phyloP scores from a whole-genome alignment of 1,140 invertebrate genomes.

The Trissolcus basalis region DNA sequence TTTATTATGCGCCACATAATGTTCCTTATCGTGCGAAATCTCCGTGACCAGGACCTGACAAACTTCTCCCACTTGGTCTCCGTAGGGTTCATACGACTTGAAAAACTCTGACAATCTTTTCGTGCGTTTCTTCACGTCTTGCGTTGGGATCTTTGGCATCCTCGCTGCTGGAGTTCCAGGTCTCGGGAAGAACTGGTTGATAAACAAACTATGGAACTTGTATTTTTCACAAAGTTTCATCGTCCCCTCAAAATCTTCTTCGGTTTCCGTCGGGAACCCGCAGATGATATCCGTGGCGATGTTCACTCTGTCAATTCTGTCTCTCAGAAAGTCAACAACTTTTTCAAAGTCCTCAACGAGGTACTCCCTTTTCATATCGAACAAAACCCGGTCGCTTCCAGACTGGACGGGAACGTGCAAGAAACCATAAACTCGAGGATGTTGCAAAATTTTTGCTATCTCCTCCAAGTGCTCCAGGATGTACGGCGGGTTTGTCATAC shows the following conservation, averaged over 20 bases:
- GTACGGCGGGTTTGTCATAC: conserved; percentile 99
- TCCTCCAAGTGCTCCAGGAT: conserved; percentile 96
- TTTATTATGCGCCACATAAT: conserved; percentile 97
- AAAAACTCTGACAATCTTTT: conserved; percentile 93
- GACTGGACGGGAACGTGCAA: conserved; percentile 98
- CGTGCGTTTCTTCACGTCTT: conserved; percentile 93
- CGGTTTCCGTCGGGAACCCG: conserved; percentile 98
- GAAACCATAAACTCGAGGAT: conserved; percentile 95
- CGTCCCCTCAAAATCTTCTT: conserved; percentile 93
- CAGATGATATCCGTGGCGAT: conserved; percentile 99
- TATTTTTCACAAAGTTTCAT: conserved; percentile 90
- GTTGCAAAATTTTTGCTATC: conserved; percentile 91
- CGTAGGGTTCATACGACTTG: conserved; percentile 92
- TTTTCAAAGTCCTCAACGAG: conserved; percentile 89
- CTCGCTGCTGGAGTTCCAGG: conserved; percentile 96
- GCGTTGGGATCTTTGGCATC: conserved; percentile 87
- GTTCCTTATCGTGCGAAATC: conserved; percentile 91
- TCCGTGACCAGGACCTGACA: conserved; percentile 95
- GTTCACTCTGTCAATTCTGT: conserved; percentile 88
- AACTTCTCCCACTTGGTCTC: conserved; percentile 83
- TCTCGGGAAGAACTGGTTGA: conserved; percentile 98
- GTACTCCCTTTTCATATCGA: conserved; percentile 98
- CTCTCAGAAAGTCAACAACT: conserved; percentile 90
- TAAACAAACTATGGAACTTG: conserved; percentile 95
- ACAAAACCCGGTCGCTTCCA: conserved; percentile 93